These are phyloP conservation scores for Pelodiscus sinensis DNA, from an alignment of 2,113 vertebrate species.

Conservation along the genomic window DNA sequence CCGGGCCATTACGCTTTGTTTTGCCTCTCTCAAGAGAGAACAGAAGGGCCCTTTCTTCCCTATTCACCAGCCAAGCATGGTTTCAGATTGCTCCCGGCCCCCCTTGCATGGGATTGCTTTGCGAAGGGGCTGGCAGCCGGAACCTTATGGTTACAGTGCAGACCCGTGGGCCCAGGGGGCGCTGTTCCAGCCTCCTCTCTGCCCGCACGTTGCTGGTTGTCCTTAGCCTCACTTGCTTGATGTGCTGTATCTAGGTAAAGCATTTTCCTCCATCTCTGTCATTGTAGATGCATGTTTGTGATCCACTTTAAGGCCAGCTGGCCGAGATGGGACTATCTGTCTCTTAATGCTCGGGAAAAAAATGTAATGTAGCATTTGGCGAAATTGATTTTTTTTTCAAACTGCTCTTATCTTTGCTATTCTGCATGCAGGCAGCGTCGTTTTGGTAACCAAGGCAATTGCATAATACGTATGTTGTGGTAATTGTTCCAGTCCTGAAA, in stretches of 20 bases:
- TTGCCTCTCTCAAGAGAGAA: neutral
- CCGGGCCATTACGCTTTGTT: neutral
- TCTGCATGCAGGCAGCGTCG: conserved; percentile 47
- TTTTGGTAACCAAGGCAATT: conserved; percentile 67
- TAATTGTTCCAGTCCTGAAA: conserved; percentile 65
- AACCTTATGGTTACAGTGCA: accelerated
- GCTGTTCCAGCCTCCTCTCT: neutral
- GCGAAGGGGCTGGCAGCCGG: neutral
- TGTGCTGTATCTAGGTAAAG: accelerated
- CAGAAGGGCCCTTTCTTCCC: accelerated
- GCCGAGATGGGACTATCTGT: neutral
- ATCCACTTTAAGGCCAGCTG: neutral
- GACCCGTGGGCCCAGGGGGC: neutral
- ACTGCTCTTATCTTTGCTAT: conserved; percentile 21
- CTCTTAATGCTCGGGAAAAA: neutral
- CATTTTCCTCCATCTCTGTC: accelerated
- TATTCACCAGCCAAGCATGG: accelerated
- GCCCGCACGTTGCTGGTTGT: accelerated
- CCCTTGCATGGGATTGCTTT: neutral
- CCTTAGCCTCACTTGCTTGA: neutral
- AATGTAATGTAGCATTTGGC: neutral
- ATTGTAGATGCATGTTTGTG: neutral
- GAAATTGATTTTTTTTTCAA: neutral
- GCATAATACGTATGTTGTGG: conserved; percentile 62
- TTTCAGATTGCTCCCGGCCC: neutral